Evolutionary conservation across 2,888 invertebrate genomes (phyloP).

Genomic region (Melitaea athalia): DNA sequence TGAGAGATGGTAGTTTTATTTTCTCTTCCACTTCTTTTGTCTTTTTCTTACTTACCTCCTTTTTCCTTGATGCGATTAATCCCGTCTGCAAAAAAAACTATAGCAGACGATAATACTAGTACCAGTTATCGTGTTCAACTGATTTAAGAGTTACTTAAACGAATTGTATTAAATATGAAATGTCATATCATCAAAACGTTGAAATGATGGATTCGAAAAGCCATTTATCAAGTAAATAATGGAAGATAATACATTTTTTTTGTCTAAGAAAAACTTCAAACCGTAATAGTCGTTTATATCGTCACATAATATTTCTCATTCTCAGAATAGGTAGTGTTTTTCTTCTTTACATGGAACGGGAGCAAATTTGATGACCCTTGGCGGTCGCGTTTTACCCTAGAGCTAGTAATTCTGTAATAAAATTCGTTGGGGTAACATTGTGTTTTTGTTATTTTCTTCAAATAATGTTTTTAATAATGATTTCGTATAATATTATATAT

Average conservation of each 20-base stretch:
- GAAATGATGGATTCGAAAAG: background rate
- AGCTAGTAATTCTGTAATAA: slow-evolving; percentile 11
- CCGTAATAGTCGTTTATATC: background rate
- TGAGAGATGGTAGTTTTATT: too few relatives aligned
- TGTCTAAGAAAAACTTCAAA: background rate
- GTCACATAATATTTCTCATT: slow-evolving; percentile 16
- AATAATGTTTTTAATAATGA: background rate
- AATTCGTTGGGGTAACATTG: slow-evolving; percentile 11
- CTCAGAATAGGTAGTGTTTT: slow-evolving; percentile 17
- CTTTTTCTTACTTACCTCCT: too few relatives aligned
- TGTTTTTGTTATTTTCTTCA: background rate
- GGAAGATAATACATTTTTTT: background rate
- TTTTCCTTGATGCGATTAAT: too few relatives aligned
- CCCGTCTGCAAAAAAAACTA: too few relatives aligned
- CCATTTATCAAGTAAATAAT: background rate
- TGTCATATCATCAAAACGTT: background rate
- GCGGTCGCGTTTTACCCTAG: slow-evolving; percentile 9
- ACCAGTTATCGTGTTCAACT: too few relatives aligned
- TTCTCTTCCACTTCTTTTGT: too few relatives aligned
- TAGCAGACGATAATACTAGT: too few relatives aligned
- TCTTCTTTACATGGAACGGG: slow-evolving; percentile 19
- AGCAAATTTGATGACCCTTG: slow-evolving; percentile 20
- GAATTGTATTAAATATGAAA: background rate
- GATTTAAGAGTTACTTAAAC: too few relatives aligned
- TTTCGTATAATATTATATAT: slow-evolving; percentile 2